These are phyloP conservation scores for Aplodontia rufa DNA, from an alignment of 2,113 vertebrate species.

Conservation along the genomic window DNA sequence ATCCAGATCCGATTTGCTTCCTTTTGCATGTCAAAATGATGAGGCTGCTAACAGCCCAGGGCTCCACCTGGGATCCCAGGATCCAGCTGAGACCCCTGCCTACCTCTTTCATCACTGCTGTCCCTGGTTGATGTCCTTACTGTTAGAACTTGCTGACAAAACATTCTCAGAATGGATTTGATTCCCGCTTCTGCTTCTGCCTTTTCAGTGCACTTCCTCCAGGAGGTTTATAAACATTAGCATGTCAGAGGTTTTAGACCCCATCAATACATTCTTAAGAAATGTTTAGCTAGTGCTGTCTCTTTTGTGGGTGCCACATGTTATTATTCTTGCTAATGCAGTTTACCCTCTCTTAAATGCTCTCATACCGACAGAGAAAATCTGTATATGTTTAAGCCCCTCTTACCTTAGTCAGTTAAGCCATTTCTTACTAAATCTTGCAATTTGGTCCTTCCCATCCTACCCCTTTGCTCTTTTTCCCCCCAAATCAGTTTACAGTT, in stretches of 20 bases:
- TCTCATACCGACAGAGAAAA: not conserved
- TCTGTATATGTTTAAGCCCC: not conserved
- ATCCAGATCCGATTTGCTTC: slow-evolving; percentile 69
- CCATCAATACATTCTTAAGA: not conserved
- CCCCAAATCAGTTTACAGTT: not conserved
- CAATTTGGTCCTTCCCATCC: not conserved
- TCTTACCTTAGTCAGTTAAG: not conserved
- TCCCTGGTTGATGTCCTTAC: slow-evolving; percentile 23
- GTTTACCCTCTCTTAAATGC: not conserved
- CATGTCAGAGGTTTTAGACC: not conserved
- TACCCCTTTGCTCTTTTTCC: not conserved
- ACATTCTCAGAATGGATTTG: slow-evolving; percentile 14
- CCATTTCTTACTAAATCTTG: not conserved
- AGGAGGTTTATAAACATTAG: not conserved
- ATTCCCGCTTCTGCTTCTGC: not conserved
- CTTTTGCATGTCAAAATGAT: slow-evolving; percentile 75
- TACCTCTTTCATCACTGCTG: slow-evolving; percentile 66
- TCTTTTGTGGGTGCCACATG: not conserved
- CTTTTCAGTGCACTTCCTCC: not conserved
- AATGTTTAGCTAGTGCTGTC: not conserved
- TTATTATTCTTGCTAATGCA: not conserved
- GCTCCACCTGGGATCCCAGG: slow-evolving; percentile 78
- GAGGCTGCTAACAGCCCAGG: slow-evolving; percentile 72
- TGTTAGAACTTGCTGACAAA: slow-evolving; percentile 53
- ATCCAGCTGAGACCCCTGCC: slow-evolving; percentile 84